These are phyloP conservation scores for Aphyosemion australe DNA, from an alignment of 2,113 vertebrate species.

Conservation along the genomic window DNA sequence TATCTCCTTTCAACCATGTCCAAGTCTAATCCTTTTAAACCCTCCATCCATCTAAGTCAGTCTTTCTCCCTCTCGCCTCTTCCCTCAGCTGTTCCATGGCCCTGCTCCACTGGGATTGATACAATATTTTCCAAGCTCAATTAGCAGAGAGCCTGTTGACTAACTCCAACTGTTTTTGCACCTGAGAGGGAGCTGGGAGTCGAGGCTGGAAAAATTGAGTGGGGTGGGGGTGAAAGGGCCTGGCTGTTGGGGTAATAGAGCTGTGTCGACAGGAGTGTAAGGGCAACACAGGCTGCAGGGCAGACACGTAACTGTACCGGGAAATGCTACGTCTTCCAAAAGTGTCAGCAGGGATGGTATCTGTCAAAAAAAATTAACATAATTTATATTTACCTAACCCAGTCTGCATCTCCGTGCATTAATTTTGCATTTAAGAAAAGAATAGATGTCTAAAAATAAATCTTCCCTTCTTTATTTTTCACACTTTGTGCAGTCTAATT, in stretches of 20 bases:
- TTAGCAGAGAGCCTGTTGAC: slow-evolving; percentile 80
- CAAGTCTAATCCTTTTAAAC: slow-evolving; percentile 39
- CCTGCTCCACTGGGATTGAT: slow-evolving; percentile 79
- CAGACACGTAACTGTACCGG: not conserved
- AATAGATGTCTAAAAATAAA: not conserved
- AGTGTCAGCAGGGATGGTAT: no score
- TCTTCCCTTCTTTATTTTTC: slow-evolving; percentile 5
- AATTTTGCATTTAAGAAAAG: not conserved
- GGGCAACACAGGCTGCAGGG: slow-evolving; percentile 55
- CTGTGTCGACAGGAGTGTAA: slow-evolving; percentile 67
- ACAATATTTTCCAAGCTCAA: slow-evolving; percentile 85
- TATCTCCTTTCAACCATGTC: slow-evolving; percentile 8
- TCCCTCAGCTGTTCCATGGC: slow-evolving; percentile 80
- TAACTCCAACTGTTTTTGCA: slow-evolving; percentile 85
- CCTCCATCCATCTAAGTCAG: slow-evolving; percentile 31
- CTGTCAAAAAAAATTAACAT: no score
- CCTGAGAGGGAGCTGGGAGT: slow-evolving; percentile 77
- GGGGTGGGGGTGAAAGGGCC: slow-evolving; percentile 60
- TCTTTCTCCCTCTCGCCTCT: slow-evolving; percentile 44
- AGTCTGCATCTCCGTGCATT: not conserved
- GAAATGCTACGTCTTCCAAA: slow-evolving; percentile 6
- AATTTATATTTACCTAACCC: not conserved
- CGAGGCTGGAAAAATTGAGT: slow-evolving; percentile 81
- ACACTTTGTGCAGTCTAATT: slow-evolving; percentile 15
- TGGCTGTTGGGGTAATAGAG: slow-evolving; percentile 62